phyloP scores from a whole-genome alignment of 2,888 invertebrate species.

The Hymenopus coronatus region DNA sequence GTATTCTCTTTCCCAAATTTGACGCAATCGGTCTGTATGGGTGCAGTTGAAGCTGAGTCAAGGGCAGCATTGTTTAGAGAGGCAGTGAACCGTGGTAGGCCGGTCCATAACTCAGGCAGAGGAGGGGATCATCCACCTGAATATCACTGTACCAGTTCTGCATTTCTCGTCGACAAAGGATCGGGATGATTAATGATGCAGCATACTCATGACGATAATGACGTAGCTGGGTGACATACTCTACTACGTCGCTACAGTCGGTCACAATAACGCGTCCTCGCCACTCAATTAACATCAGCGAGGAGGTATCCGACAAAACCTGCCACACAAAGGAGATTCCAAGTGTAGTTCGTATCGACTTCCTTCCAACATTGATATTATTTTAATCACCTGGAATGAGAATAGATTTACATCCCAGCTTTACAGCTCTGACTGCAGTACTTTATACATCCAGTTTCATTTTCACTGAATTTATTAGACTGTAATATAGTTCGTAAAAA shows the following conservation, averaged over 20 bases:
- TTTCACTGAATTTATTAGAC: no score
- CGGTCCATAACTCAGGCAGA: background rate
- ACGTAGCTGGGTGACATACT: background rate
- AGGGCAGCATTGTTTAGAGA: background rate
- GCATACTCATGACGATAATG: constrained; percentile 16
- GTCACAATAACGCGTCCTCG: background rate
- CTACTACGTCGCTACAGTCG: background rate
- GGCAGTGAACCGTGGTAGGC: background rate
- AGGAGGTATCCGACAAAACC: no score
- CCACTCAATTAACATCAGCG: background rate
- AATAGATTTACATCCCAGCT: no score
- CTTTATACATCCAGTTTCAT: no score
- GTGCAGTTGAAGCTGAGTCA: background rate
- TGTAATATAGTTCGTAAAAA: no score
- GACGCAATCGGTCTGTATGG: background rate
- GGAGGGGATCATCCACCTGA: background rate
- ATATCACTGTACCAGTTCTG: background rate
- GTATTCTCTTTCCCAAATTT: background rate
- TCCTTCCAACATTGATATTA: no score
- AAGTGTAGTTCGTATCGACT: background rate
- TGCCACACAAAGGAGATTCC: background rate
- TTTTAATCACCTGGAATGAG: no score
- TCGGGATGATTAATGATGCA: constrained; percentile 17
- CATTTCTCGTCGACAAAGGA: background rate
- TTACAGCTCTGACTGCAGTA: no score